Percentiles rank a stretch among this genome's conserved stretches.
Conservation (phyloP, 2,113 vertebrate species). For the Podocnemis expansa region DNA sequence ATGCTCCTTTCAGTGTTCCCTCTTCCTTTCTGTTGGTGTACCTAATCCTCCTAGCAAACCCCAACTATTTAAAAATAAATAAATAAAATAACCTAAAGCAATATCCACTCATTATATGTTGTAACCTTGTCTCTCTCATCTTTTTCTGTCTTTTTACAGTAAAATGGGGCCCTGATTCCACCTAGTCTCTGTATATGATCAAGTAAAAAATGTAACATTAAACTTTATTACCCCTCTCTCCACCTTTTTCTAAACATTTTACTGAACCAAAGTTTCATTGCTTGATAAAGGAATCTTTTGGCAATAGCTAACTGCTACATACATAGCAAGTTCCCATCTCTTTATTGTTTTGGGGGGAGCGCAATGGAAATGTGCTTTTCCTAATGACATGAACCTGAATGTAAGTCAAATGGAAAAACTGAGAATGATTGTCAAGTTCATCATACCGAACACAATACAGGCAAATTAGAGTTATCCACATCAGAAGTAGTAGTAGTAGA, state of each 20-base stretch:
- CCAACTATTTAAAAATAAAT: not conserved
- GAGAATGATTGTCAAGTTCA: slow-evolving; percentile 76
- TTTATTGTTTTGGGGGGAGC: slow-evolving; percentile 51
- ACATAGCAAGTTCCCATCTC: slow-evolving; percentile 44
- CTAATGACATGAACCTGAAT: slow-evolving; percentile 68
- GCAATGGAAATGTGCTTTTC: slow-evolving; percentile 64
- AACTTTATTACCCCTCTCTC: not conserved
- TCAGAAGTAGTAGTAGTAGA: slow-evolving; percentile 75
- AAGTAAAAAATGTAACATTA: not conserved
- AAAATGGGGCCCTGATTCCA: not conserved
- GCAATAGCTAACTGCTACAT: slow-evolving; percentile 43
- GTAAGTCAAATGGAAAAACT: slow-evolving; percentile 74
- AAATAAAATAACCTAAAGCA: not conserved
- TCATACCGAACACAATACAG: slow-evolving; percentile 77
- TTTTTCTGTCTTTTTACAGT: not conserved
- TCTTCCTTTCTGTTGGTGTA: not conserved
- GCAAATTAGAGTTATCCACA: slow-evolving; percentile 80
- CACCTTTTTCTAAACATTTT: slow-evolving; percentile 43
- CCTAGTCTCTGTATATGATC: not conserved
- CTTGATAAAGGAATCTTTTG: slow-evolving; percentile 56
- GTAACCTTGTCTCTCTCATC: not conserved
- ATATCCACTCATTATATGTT: not conserved
- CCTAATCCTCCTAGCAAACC: not conserved
- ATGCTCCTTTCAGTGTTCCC: not conserved
- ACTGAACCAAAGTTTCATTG: slow-evolving; percentile 50